Percentiles rank a stretch among this genome's conserved stretches.
These are phyloP conservation scores for Schizaphis graminum DNA, from an alignment of 2,888 invertebrate species.

Conservation along the genomic window DNA sequence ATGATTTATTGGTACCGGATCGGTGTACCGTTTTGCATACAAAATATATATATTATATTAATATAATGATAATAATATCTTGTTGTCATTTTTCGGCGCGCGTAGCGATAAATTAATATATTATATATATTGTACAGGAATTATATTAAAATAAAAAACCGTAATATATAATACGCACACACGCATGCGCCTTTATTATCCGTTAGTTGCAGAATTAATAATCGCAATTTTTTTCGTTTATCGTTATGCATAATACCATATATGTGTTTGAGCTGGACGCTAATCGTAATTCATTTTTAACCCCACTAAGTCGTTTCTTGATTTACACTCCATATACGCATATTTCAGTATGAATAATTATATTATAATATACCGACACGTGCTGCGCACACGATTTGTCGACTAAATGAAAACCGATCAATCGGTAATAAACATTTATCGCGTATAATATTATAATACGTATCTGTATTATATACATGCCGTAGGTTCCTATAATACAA, in stretches of 20 bases:
- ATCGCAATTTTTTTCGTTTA: not conserved
- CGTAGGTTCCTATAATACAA: not conserved
- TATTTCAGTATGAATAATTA: not conserved
- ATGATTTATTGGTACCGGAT: constrained; percentile 51
- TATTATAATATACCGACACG: not conserved
- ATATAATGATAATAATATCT: constrained; percentile 20
- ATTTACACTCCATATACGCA: not conserved
- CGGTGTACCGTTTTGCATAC: constrained; percentile 38
- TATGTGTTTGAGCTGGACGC: not conserved
- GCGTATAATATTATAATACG: not conserved
- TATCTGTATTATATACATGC: too few species aligned
- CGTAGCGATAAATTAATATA: constrained; percentile 35
- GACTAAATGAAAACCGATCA: not conserved
- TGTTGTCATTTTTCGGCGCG: constrained; percentile 52
- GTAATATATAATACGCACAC: not conserved
- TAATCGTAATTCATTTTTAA: not conserved
- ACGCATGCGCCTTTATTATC: not conserved
- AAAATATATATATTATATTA: not conserved
- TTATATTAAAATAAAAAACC: not conserved
- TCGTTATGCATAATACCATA: not conserved
- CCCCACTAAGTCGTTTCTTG: not conserved
- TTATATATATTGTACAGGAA: not conserved
- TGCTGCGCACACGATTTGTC: not conserved
- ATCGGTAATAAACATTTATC: not conserved
- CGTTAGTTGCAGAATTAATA: not conserved